Base-by-base conservation (phyloP, 2,888 invertebrate species). In the Ceramica pisi region DNA sequence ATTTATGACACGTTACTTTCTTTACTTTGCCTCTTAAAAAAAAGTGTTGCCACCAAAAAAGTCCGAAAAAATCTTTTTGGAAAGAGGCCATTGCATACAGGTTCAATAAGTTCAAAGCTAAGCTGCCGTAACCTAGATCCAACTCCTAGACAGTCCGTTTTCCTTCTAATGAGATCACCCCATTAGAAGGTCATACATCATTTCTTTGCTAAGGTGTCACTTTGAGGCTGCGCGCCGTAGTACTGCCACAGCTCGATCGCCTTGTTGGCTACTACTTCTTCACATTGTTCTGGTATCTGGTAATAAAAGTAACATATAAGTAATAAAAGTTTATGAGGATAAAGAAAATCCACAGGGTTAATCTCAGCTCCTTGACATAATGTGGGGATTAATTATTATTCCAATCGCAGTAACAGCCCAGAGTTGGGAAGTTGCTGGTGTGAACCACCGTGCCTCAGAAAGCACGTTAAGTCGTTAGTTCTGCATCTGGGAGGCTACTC, bases 191-290 rank as follows among this genome's bases (percentile, higher is more conserved):
- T 95, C 95, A 95, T 95, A 90, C 95, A 95, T 96, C 96, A 96
- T 95, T 95, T 96, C 88, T 96, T 96, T 46, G 93, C 94, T 4
- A 95, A 86, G 65, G 92, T 93, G 68, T 96, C 96, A 67, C 88
- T 94, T 73, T 95, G 96, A 0, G 96, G 95, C 71, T 94, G 95
- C 3, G 95, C 97, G 70, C 98, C 98, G 90, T 98, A 97, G 89
- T 97, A 97, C 89, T 98, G 98, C 98, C 98, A 98, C 83, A 98
- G 96, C 87, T 98, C 98, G 9, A 98, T 98, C 1, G 98, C 98
- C 93, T 98, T 98, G 89, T 98, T 98, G 0, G 98, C 98, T 75
- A 98, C 97, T 4, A 98, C 97, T 90, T 98, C 98, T 80, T 98
- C 97, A 84, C 97, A 97, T 92, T 98, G 98, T 89, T 98, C 97